A percentile compares a stretch with the other conserved stretches of the same genome.
Evolutionary conservation across 2,888 invertebrate genomes (phyloP).

Genomic region (Drosophila antonietae): DNA sequence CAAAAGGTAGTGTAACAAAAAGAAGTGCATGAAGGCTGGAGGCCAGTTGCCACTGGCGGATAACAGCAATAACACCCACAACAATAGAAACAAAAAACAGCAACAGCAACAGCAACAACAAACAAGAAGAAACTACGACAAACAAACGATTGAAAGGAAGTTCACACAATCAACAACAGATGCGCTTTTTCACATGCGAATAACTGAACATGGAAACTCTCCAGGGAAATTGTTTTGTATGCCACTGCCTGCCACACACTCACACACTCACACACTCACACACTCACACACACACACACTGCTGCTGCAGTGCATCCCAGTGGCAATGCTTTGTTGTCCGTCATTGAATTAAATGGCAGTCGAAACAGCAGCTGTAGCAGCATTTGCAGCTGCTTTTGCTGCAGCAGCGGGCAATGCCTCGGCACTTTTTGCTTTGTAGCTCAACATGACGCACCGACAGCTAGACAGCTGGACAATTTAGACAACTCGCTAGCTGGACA

Average conservation of each 20-base stretch:
- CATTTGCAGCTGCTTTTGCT: conserved; percentile 23
- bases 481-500: conserved; percentile 20
- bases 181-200: conserved; percentile 80
- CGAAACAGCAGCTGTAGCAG: conserved; percentile 41
- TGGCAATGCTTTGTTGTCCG: conserved; percentile 70
- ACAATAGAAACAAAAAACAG: conserved; percentile 31
- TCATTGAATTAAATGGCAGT: conserved; percentile 78
- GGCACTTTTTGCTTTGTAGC: conserved; percentile 39
- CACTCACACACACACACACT: conserved; percentile 13
- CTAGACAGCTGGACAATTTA: conserved; percentile 10
- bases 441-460: conserved; percentile 31
- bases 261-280: conserved; percentile 15
- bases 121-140: conserved; percentile 61
- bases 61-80: conserved; percentile 49
- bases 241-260: conserved; percentile 37
- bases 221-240: conserved; percentile 78
- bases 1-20: conserved; percentile 14
- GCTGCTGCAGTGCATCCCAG: conserved; percentile 58
- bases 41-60: conserved; percentile 56
- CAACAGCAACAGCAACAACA: conserved; percentile 53
- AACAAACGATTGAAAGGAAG: conserved; percentile 79
- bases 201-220: conserved; percentile 78
- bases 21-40: conserved; percentile 51
- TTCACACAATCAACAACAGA: conserved; percentile 80
- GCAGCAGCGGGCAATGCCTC: conserved; percentile 10